phyloP scores from a whole-genome alignment of 2,888 invertebrate genomes.

The Odontothrips loti region DNA sequence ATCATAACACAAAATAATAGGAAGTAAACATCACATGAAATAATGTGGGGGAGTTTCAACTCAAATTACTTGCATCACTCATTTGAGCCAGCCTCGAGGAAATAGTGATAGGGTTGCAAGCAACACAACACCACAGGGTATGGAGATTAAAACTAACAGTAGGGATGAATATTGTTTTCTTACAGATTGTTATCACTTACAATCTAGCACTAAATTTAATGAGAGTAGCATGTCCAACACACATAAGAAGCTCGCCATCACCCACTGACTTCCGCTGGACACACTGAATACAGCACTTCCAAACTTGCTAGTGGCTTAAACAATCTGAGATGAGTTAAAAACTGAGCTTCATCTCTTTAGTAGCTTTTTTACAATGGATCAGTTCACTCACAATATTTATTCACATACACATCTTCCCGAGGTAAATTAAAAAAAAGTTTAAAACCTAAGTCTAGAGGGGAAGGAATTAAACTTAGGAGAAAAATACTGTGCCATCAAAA shows the following conservation, averaged over 20 bases:
- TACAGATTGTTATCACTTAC: too few species aligned
- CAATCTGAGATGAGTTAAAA: not conserved
- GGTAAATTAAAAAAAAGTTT: not conserved
- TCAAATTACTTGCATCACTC: too few species aligned
- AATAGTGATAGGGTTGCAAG: too few species aligned
- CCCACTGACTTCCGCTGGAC: too few species aligned
- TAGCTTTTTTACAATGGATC: not conserved
- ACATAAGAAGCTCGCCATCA: too few species aligned
- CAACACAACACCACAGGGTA: too few species aligned
- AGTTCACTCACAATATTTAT: not conserved
- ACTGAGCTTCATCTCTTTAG: not conserved
- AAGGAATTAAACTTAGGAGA: too few species aligned
- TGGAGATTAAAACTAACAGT: too few species aligned
- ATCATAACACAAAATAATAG: not conserved
- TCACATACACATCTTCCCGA: not conserved
- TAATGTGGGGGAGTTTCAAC: not conserved
- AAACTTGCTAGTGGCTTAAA: not conserved
- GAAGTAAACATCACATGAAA: not conserved
- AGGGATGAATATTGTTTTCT: too few species aligned
- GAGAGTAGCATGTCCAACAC: not conserved
- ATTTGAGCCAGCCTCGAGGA: too few species aligned
- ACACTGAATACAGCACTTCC: too few species aligned
- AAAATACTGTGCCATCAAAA: not conserved
- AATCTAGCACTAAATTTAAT: not conserved
- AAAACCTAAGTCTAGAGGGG: not conserved